Conservation (phyloP, 2,797 vertebrate species). For the Macropodus opercularis region DNA sequence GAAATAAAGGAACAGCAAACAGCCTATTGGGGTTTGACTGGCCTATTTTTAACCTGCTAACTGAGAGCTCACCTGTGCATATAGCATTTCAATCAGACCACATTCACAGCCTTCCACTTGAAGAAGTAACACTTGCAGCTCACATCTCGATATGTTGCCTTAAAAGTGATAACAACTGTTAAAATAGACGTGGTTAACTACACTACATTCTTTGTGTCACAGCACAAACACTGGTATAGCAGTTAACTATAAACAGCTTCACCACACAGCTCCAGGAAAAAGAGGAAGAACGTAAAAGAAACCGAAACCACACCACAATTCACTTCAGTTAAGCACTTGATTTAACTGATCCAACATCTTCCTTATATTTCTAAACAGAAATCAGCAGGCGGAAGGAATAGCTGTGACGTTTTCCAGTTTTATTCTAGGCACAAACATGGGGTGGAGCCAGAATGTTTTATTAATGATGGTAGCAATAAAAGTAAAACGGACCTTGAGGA, state of each 20-base stretch:
- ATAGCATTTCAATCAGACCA: neutral
- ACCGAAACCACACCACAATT: conserved; percentile 3
- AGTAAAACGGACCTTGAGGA: conserved; percentile 10
- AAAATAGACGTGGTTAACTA: conserved; percentile 25
- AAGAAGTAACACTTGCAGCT: conserved; percentile 13
- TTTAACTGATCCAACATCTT: neutral
- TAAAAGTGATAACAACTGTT: conserved; percentile 14
- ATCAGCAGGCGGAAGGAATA: conserved; percentile 15
- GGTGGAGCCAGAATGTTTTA: neutral
- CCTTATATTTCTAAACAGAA: neutral
- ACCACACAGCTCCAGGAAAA: neutral
- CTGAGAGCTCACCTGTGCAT: neutral
- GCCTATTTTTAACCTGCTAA: neutral
- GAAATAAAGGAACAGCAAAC: neutral
- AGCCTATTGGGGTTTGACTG: neutral
- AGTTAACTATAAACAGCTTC: conserved; percentile 24
- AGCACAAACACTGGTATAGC: neutral
- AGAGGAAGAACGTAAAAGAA: no score
- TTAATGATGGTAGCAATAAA: conserved; percentile 1
- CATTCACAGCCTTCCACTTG: conserved; percentile 10
- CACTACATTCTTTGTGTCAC: conserved; percentile 14
- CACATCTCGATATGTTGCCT: neutral
- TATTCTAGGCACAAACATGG: neutral
- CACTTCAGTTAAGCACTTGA: neutral
- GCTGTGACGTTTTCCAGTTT: conserved; percentile 14